Conservation (phyloP, 2,888 invertebrate species). For the Phaedon cochleariae region DNA sequence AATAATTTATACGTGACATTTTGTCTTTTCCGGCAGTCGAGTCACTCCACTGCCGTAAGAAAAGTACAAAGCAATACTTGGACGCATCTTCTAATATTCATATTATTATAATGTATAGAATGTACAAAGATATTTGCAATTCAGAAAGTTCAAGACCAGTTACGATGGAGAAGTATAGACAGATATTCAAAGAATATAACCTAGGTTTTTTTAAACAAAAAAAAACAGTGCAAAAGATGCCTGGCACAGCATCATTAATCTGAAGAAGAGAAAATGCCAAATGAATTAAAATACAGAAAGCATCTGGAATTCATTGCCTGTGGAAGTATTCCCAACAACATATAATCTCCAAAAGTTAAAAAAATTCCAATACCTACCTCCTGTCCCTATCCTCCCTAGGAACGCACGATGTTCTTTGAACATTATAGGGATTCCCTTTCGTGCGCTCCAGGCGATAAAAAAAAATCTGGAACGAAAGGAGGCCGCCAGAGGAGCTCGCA, state of each 20-base stretch:
- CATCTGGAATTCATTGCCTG: too few species aligned
- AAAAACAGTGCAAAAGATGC: constrained; percentile 43
- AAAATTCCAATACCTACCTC: too few species aligned
- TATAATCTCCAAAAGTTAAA: too few species aligned
- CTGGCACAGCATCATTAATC: constrained; percentile 33
- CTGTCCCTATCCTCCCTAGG: too few species aligned
- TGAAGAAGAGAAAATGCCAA: constrained; percentile 32
- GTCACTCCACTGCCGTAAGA: constrained; percentile 43
- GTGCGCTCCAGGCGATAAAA: constrained; percentile 25
- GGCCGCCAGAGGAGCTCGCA: constrained; percentile 36
- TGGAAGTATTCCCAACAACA: too few species aligned
- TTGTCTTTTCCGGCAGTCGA: constrained; percentile 41
- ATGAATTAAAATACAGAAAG: too few species aligned
- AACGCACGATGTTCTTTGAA: too few species aligned
- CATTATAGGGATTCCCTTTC: too few species aligned
- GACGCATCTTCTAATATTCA: constrained; percentile 37
- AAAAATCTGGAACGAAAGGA: constrained; percentile 41
- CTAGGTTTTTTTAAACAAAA: constrained; percentile 43
- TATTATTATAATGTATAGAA: constrained; percentile 36
- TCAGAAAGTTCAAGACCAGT: constrained; percentile 29
- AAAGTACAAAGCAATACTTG: constrained; percentile 9
- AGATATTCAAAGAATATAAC: constrained; percentile 39
- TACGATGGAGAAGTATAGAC: constrained; percentile 16
- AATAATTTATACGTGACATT: constrained; percentile 33
- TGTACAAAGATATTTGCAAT: constrained; percentile 32